phyloP scores from a whole-genome alignment of 2,797 vertebrate genomes.

The Rhinatrema bivittatum region DNA sequence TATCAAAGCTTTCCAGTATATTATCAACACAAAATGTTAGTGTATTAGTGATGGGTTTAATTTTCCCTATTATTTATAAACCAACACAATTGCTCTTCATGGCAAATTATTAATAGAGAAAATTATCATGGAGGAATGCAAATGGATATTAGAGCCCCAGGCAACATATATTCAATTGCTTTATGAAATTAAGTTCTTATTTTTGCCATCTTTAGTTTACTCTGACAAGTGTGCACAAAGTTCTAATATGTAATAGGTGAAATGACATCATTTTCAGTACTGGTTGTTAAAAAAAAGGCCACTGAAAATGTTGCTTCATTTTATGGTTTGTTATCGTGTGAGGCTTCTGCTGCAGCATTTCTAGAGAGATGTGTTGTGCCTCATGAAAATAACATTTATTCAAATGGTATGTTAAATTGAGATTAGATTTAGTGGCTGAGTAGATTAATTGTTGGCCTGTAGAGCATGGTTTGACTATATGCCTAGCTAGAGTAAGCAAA shows the following conservation, averaged over 20 bases:
- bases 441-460: no score
- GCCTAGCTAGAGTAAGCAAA: no score
- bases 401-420: background rate
- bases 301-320: constrained; percentile 2
- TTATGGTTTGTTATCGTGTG: background rate
- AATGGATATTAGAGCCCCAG: background rate
- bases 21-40: background rate
- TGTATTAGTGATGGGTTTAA: background rate
- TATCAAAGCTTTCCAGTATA: rapidly evolving
- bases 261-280: background rate
- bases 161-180: no score
- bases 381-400: background rate
- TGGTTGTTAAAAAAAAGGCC: background rate
- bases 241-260: background rate
- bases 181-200: no score
- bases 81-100: background rate
- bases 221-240: background rate
- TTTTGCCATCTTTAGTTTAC: no score
- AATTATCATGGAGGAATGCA: rapidly evolving
- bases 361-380: background rate
- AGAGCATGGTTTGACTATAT: no score
- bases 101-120: background rate
- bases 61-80: background rate
- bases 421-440: no score
- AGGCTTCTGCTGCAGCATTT: background rate